These are phyloP conservation scores for Wasmannia auropunctata DNA, from an alignment of 1,140 invertebrate species.

Conservation along the genomic window DNA sequence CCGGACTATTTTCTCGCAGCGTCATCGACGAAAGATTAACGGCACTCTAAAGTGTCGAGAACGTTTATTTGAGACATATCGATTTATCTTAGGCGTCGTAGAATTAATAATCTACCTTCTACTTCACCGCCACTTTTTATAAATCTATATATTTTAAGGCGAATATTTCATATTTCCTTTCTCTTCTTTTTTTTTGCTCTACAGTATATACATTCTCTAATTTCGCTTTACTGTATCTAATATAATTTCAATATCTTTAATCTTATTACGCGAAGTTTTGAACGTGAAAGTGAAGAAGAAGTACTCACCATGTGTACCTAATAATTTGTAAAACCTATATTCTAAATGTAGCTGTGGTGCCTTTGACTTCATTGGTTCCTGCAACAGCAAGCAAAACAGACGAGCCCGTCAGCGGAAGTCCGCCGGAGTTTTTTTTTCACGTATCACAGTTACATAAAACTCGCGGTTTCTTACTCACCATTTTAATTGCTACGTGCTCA, in stretches of 20 bases:
- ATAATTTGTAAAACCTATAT: constrained; percentile 99
- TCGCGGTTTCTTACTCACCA: constrained; percentile 89
- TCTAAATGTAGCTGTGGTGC: constrained; percentile 99
- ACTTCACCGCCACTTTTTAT: not conserved
- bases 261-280: not conserved
- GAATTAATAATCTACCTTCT: constrained; percentile 36
- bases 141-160: not conserved
- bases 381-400: constrained; percentile 68
- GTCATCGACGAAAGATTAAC: constrained; percentile 16
- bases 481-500: constrained; percentile 99
- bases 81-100: constrained; percentile 15
- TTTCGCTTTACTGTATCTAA: not conserved
- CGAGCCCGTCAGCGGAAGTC: constrained; percentile 1
- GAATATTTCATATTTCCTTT: not conserved
- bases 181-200: not conserved
- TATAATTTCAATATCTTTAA: not conserved
- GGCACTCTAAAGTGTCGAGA: not conserved
- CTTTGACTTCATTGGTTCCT: constrained; percentile 99
- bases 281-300: not conserved
- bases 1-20: not conserved
- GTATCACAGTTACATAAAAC: constrained; percentile 1
- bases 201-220: not conserved
- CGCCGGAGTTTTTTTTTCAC: not conserved
- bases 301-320: constrained; percentile 95
- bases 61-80: not conserved